These are phyloP conservation scores for Poeciliopsis gracilis DNA, from an alignment of 2,797 vertebrate species.

Conservation along the genomic window DNA sequence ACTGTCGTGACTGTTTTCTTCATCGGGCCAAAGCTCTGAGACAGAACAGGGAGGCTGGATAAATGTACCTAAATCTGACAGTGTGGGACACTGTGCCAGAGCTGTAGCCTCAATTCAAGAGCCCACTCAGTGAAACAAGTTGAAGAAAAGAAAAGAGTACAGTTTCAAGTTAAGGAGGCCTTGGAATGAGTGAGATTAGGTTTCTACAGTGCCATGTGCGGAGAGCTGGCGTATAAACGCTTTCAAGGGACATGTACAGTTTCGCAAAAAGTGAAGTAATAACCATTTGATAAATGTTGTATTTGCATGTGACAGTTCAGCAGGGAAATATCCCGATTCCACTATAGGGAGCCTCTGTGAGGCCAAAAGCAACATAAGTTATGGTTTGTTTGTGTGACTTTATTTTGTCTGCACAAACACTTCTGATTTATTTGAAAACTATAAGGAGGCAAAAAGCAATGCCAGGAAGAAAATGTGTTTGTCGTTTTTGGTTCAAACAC, in stretches of 20 bases:
- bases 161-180: conserved; percentile 63
- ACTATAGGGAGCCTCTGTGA: conserved; percentile 2
- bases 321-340: background rate
- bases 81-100: conserved; percentile 66
- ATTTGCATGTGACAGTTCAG: conserved; percentile 17
- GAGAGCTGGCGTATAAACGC: conserved; percentile 25
- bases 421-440: conserved; percentile 33
- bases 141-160: conserved; percentile 64
- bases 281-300: conserved; percentile 29
- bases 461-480: conserved; percentile 19
- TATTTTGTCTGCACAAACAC: conserved; percentile 20
- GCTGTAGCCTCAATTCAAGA: conserved; percentile 56
- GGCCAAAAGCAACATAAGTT: conserved; percentile 17
- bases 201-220: conserved; percentile 59
- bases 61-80: conserved; percentile 73
- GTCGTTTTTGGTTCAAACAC: background rate
- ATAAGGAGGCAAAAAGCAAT: conserved; percentile 17
- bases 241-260: conserved; percentile 25
- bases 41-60: conserved; percentile 66
- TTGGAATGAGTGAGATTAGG: conserved; percentile 62
- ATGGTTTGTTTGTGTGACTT: conserved; percentile 30
- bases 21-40: conserved; percentile 53
- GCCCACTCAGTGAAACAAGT: conserved; percentile 60
- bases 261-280: conserved; percentile 21
- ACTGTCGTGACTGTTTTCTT: conserved; percentile 70